Evolutionary conservation across 1,140 invertebrate species (phyloP).

Genomic region (Diabrotica undecimpunctata): DNA sequence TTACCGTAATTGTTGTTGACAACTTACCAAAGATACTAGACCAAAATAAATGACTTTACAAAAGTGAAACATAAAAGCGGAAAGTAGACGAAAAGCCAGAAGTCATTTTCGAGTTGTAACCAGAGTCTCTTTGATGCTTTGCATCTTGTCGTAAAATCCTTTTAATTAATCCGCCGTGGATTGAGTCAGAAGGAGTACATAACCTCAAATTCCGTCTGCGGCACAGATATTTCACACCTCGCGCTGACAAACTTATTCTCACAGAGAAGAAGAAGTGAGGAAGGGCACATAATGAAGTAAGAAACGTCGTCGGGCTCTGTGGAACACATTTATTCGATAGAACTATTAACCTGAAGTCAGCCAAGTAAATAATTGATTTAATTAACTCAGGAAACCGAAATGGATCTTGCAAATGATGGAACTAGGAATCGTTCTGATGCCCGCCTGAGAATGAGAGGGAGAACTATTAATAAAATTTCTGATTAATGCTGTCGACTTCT

Average conservation of each 20-base stretch:
- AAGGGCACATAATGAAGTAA: conserved; percentile 1
- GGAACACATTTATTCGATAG: conserved; percentile 10
- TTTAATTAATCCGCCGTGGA: neutral
- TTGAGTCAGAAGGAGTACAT: neutral
- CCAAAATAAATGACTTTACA: too few relatives aligned
- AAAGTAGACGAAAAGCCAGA: neutral
- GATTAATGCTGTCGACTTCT: too few relatives aligned
- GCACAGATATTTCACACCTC: neutral
- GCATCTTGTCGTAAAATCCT: neutral
- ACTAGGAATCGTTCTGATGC: neutral
- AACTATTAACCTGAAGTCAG: conserved; percentile 13
- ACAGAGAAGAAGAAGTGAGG: neutral
- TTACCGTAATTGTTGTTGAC: too few relatives aligned
- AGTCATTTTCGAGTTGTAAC: neutral
- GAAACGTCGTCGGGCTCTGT: neutral
- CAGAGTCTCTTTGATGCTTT: neutral
- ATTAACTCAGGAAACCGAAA: conserved; percentile 6
- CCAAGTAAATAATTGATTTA: conserved; percentile 12
- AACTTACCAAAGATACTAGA: too few relatives aligned
- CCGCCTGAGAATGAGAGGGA: neutral
- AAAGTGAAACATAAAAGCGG: too few relatives aligned
- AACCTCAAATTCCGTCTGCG: conserved; percentile 1
- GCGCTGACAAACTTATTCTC: neutral
- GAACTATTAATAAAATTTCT: neutral
- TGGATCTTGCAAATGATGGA: neutral